These are phyloP conservation scores for Danionella cerebrum DNA, from an alignment of 2,113 vertebrate genomes.

Conservation along the genomic window DNA sequence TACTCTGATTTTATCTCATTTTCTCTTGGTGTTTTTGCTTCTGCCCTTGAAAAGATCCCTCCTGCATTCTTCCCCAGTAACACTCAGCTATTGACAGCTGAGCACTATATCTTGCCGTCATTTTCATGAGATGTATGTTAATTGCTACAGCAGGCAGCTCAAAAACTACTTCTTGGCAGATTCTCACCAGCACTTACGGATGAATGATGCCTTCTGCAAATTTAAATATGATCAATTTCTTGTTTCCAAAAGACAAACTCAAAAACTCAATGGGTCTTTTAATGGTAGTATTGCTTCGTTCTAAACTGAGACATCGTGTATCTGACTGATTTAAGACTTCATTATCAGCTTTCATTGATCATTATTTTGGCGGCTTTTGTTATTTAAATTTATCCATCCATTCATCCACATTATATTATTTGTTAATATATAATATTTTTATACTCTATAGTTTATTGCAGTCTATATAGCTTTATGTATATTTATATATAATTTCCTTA, in stretches of 20 bases:
- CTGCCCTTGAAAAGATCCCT: slow-evolving; percentile 7
- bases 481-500: too few species aligned
- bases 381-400: too few species aligned
- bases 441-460: too few species aligned
- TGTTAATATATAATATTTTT: too few species aligned
- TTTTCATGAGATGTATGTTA: slow-evolving; percentile 8
- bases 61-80: neutral
- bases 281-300: neutral
- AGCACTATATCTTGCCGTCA: neutral
- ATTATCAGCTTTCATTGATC: too few species aligned
- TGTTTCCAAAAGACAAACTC: neutral
- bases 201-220: neutral
- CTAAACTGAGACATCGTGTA: neutral
- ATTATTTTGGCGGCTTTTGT: too few species aligned
- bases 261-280: neutral
- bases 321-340: neutral
- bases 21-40: neutral
- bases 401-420: too few species aligned
- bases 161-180: slow-evolving; percentile 4
- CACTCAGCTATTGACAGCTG: neutral
- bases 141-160: neutral
- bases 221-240: neutral
- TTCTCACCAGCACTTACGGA: neutral
- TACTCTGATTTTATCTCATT: slow-evolving; percentile 12
- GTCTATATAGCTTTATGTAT: too few species aligned